These are phyloP conservation scores for Habropoda laboriosa DNA, from an alignment of 1,140 invertebrate species.

Conservation along the genomic window DNA sequence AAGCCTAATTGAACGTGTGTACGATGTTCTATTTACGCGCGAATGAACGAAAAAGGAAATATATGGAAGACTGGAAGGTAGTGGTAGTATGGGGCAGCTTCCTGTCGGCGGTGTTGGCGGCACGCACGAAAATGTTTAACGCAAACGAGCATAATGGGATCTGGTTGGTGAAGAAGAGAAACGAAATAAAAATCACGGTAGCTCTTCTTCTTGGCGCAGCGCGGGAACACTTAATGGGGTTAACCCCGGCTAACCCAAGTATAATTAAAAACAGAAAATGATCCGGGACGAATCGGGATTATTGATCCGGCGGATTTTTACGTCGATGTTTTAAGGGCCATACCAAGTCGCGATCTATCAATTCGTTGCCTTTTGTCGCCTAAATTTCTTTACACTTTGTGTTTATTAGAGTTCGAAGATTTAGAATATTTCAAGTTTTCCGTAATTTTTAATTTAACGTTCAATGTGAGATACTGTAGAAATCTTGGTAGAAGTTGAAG, in stretches of 20 bases:
- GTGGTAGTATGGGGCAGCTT: background rate
- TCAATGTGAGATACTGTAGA: no score
- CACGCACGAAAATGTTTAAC: slow-evolving; percentile 59
- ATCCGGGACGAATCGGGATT: slow-evolving; percentile 70
- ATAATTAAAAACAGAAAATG: slow-evolving; percentile 77
- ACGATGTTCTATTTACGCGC: slow-evolving; percentile 15
- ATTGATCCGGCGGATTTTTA: slow-evolving; percentile 64
- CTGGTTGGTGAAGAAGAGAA: slow-evolving; percentile 62
- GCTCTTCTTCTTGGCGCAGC: slow-evolving; percentile 57
- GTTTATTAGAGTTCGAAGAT: no score
- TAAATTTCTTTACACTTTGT: no score
- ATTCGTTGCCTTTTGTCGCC: no score
- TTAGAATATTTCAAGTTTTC: no score
- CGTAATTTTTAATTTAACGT: no score
- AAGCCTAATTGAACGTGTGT: slow-evolving; percentile 11
- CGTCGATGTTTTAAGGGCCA: slow-evolving; percentile 33
- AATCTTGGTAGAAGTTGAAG: no score
- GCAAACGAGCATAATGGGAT: slow-evolving; percentile 71
- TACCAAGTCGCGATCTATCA: background rate
- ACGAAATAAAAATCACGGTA: slow-evolving; percentile 62
- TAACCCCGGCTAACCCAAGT: slow-evolving; percentile 71
- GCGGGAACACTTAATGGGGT: slow-evolving; percentile 72
- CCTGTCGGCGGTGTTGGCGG: slow-evolving; percentile 17
- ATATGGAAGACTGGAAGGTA: no score
- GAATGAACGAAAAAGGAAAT: slow-evolving; percentile 6